Percentiles rank a stretch among this genome's conserved stretches.
phyloP scores from a whole-genome alignment of 92 coral and sea anemone genomes.

The Umimayanthus kanabou region DNA sequence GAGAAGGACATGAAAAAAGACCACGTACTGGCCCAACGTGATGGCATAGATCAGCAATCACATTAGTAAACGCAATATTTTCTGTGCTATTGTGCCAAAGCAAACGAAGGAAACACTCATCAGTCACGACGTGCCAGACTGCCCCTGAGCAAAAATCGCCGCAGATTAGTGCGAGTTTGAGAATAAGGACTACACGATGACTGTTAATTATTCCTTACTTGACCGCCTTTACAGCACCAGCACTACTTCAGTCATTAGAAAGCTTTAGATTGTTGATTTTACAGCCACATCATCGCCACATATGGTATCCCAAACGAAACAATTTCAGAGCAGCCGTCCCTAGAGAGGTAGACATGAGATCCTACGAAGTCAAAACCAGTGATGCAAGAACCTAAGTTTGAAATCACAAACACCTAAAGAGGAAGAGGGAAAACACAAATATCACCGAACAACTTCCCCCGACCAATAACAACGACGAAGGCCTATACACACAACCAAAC shows the following conservation, averaged over 20 bases:
- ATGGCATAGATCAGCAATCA: slow-evolving; percentile 20
- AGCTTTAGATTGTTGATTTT: neutral
- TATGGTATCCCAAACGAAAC: slow-evolving; percentile 48
- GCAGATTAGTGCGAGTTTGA: slow-evolving; percentile 17
- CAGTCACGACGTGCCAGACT: slow-evolving; percentile 43
- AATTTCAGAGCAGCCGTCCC: neutral
- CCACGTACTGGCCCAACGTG: too few species aligned
- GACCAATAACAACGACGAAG: too few species aligned
- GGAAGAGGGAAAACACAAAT: too few species aligned
- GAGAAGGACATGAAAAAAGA: too few species aligned
- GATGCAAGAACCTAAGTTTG: too few species aligned
- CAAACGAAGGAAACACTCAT: slow-evolving; percentile 51
- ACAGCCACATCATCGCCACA: slow-evolving; percentile 5
- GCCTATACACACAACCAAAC: too few species aligned
- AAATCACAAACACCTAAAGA: too few species aligned
- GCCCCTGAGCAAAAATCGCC: neutral
- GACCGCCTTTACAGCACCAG: slow-evolving; percentile 33
- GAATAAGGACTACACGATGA: too few species aligned
- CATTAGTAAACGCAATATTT: slow-evolving; percentile 42
- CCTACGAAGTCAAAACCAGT: too few species aligned
- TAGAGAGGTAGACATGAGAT: too few species aligned
- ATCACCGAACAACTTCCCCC: too few species aligned
- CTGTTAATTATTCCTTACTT: too few species aligned
- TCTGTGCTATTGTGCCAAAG: neutral
- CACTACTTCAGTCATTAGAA: slow-evolving; percentile 22